phyloP scores from a whole-genome alignment of 2,888 invertebrate genomes.

The Odiellus spinosus region DNA sequence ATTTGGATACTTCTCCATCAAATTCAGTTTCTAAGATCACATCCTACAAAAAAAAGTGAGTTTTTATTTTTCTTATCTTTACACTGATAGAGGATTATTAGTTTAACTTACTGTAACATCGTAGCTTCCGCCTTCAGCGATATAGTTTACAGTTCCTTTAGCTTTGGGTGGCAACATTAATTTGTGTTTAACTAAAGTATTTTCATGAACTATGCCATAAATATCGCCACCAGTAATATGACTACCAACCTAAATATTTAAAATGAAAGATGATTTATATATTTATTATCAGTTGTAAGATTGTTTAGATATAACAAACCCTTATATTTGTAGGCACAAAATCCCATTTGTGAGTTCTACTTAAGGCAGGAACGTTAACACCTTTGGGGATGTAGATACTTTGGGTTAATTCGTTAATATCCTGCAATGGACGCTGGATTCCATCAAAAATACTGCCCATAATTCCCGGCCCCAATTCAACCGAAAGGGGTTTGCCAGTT shows the following conservation, averaged over 20 bases:
- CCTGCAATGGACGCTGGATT: slow-evolving; percentile 92
- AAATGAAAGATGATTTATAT: not conserved
- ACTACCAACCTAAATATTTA: slow-evolving; percentile 53
- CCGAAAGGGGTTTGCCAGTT: slow-evolving; percentile 96
- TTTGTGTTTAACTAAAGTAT: slow-evolving; percentile 91
- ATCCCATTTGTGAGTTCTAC: slow-evolving; percentile 70
- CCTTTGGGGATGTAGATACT: slow-evolving; percentile 99
- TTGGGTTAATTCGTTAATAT: slow-evolving; percentile 78
- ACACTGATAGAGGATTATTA: not conserved
- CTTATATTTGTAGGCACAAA: slow-evolving; percentile 66
- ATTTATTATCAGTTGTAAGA: not conserved
- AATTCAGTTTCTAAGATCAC: slow-evolving; percentile 96
- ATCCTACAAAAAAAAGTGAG: slow-evolving; percentile 45
- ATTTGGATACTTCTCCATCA: slow-evolving; percentile 81
- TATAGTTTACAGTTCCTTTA: slow-evolving; percentile 88
- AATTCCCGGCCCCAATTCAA: slow-evolving; percentile 97
- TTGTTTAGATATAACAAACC: slow-evolving; percentile 39
- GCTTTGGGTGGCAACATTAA: slow-evolving; percentile 85
- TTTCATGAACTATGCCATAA: slow-evolving; percentile 90
- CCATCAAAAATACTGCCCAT: slow-evolving; percentile 99
- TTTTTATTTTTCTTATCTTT: not conserved
- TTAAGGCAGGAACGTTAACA: slow-evolving; percentile 81
- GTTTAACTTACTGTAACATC: slow-evolving; percentile 58
- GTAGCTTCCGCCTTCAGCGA: slow-evolving; percentile 87
- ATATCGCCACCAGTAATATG: slow-evolving; percentile 98